Evolutionary conservation across 2,797 vertebrate genomes (phyloP), one percentile per base, ranked within the genome.

Genomic region (Huso huso): DNA sequence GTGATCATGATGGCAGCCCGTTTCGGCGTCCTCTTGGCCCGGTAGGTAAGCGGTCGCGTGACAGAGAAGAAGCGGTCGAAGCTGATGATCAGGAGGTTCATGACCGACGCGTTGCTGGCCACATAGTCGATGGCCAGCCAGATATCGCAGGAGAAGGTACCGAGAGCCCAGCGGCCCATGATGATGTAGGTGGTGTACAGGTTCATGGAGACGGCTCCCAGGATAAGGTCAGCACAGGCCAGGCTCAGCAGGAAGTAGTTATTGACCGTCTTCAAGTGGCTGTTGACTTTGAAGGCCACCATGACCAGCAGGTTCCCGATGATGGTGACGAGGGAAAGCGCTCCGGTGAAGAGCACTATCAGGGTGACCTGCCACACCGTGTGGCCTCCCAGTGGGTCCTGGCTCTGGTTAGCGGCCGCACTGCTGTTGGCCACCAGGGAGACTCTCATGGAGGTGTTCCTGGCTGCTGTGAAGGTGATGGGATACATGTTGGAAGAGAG

Each of bases 61-160:
- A 92, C 80, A 0, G 89, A 90, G 79, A 90, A 88, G 74, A 89
- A 92, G 51, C 90, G 85, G 79, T 92, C 89, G 6, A 92, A 90
- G 70, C 90, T 90, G 75, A 92, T 92, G 52, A 91, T 80, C 68
- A 92, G 78, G 13, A 92, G 84, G 73, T 90, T 92, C 90, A 92
- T 92, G 70, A 92, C 87, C 0, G 90, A 92, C 6, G 90, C 90
- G 0, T 92, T 92, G 79, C 90, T 92, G 61, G 86, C 83, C 51
- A 91, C 90, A 0, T 92, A 92, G 75, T 92, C 90, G 65, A 90
- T 74, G 15, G 87, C 84, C 70, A 92, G 72, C 89, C 89, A 92
- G 65, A 92, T 75, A 71, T 91, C 89, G 0, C 90, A 92, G 62
- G 89, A 85, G 51, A 88, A 62, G 0, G 76, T 82, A 51, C 90